These are phyloP conservation scores for Ceratoteleas bidentatus DNA, from an alignment of 1,140 invertebrate genomes.

Conservation along the genomic window DNA sequence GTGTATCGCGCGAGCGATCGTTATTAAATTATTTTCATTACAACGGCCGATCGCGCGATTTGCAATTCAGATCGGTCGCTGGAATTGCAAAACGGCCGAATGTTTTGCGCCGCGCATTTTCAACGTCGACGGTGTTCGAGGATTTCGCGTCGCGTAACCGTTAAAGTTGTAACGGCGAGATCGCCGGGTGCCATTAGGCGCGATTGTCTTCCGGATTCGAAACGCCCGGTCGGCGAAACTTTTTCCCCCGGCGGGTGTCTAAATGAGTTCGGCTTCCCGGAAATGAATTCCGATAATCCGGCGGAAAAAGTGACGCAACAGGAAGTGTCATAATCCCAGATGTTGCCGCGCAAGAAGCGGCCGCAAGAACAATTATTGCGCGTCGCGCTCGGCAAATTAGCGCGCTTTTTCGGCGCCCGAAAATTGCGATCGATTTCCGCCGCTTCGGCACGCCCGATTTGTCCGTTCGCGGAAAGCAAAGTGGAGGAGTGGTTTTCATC, in stretches of 20 bases:
- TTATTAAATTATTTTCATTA: no score
- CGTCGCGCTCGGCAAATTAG: background rate
- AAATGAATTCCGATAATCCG: slow-evolving; percentile 11
- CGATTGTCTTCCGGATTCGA: no score
- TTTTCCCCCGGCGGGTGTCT: background rate
- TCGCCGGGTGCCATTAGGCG: no score
- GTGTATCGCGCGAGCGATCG: background rate
- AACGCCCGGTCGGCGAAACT: background rate
- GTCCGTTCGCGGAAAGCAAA: background rate
- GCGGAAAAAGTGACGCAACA: slow-evolving; percentile 2
- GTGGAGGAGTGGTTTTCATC: no score
- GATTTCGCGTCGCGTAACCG: no score
- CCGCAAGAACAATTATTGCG: slow-evolving; percentile 19
- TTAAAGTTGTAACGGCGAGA: no score
- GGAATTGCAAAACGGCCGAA: no score
- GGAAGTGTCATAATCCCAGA: slow-evolving; percentile 28
- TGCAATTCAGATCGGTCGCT: no score
- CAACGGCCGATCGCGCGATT: no score
- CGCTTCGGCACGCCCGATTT: background rate
- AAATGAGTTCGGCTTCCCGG: background rate
- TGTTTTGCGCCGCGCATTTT: no score
- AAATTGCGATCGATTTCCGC: slow-evolving; percentile 22
- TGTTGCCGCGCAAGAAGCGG: slow-evolving; percentile 10
- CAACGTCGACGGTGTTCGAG: no score
- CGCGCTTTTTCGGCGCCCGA: no score